These are phyloP conservation scores for Pristis pectinata DNA, from an alignment of 2,797 vertebrate species.

Conservation along the genomic window DNA sequence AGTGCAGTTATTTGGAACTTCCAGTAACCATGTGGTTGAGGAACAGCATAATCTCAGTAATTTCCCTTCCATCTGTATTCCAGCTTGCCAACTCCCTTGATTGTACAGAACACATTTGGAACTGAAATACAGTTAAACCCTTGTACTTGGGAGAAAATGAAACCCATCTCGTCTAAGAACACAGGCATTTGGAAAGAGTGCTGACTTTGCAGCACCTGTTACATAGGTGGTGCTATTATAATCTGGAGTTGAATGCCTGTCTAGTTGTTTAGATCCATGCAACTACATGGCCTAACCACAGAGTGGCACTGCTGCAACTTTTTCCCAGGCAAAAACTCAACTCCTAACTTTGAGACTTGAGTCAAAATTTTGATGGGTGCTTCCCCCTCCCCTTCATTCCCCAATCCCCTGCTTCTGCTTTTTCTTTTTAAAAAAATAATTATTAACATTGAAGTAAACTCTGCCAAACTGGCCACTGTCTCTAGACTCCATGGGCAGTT, in stretches of 20 bases:
- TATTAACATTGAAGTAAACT: no score
- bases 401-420: no score
- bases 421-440: no score
- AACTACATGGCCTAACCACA: background rate
- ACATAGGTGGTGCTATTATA: background rate
- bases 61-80: background rate
- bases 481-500: no score
- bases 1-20: background rate
- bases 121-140: no score
- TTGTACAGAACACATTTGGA: no score
- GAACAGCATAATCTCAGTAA: background rate
- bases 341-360: no score
- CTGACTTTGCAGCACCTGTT: background rate
- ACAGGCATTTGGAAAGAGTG: background rate
- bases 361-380: no score
- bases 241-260: background rate
- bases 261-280: background rate
- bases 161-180: background rate
- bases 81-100: background rate
- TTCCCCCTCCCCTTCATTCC: no score
- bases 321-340: background rate
- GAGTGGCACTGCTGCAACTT: conserved; percentile 12
- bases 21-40: background rate
- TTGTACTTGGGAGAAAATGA: background rate
- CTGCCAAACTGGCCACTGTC: no score